Evolutionary conservation across 2,888 invertebrate genomes (phyloP), one percentile per base, ranked within the genome.

Genomic region (Ochropleura leucogaster): DNA sequence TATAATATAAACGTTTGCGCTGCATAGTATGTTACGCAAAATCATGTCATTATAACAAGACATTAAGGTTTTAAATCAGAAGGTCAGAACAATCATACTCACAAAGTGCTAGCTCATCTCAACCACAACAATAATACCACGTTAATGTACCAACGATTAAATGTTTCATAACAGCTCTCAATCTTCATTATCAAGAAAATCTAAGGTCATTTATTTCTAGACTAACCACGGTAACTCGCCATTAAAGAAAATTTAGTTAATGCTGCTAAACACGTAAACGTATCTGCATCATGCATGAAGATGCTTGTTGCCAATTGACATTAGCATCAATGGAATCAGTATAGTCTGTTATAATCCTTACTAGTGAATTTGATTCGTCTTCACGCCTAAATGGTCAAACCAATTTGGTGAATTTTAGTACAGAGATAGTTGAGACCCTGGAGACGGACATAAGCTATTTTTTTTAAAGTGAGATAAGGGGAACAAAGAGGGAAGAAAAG

Each of bases 191-290:
- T 64, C 55, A 62, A 14, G 57, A 18, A 74, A 64, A 66, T 72
- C 69, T 68, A 44, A 68, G 60, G 60, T 46, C 42, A 30, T 72
- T 49, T 67, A 60, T 59, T 70, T 66, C 57, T 66, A 55, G 20
- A 66, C 16, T 4, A 57, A 70, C 30, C 12, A 44, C 70, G 70
- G 74, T 79, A 84, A 79, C 20, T 60, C 0, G 47, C 10, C 30
- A 71, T 74, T 68, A 82, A 46, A 60, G 64, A 68, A 80, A 68
- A 74, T 46, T 63, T n/a, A 30, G 53, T 71, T 62, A 47, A 65
- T 10, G 16, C 40, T 44, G 55, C 18, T 59, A 9, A 14, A 42
- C 72, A 71, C 79, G 67, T 68, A 42, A 14, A 14, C 6, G 42
- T 14, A 10, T 42, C 30, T 47, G 42, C 40, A 16, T 40, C 51